Percentiles rank a stretch among this genome's conserved stretches.
phyloP scores from a whole-genome alignment of 2,797 vertebrate genomes.

The Coccyzus lansbergi region DNA sequence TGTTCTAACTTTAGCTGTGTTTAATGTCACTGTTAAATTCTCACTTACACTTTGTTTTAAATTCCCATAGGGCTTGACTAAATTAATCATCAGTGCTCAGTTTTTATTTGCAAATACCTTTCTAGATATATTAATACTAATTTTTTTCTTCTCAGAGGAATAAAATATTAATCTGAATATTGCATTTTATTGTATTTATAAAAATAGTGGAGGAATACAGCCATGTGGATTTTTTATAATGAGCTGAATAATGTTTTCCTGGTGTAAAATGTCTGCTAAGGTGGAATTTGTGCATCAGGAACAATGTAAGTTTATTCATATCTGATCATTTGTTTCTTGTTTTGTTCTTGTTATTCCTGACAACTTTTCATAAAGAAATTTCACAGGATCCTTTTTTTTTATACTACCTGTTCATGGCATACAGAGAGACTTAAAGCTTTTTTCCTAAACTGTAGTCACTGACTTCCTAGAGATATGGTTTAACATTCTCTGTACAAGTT shows the following conservation, averaged over 20 bases:
- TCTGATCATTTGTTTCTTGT: background rate
- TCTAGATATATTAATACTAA: background rate
- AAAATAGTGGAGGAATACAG: background rate
- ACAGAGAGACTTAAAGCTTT: background rate
- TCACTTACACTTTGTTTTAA: background rate
- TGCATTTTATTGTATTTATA: background rate
- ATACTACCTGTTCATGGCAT: background rate
- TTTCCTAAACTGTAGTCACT: background rate
- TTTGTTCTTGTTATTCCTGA: background rate
- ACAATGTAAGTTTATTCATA: background rate
- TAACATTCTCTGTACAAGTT: background rate
- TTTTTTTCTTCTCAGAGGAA: background rate
- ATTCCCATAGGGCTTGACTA: background rate
- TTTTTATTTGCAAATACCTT: background rate
- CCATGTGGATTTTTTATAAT: background rate
- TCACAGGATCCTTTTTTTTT: background rate
- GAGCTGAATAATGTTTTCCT: background rate
- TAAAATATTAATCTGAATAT: background rate
- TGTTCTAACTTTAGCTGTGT: background rate
- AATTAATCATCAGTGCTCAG: background rate
- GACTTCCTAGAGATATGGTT: background rate
- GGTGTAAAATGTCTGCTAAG: background rate
- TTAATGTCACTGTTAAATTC: background rate
- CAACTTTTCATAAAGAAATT: background rate
- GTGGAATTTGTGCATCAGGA: background rate